phyloP scores from a whole-genome alignment of 2,113 vertebrate species.

The Grus americana region DNA sequence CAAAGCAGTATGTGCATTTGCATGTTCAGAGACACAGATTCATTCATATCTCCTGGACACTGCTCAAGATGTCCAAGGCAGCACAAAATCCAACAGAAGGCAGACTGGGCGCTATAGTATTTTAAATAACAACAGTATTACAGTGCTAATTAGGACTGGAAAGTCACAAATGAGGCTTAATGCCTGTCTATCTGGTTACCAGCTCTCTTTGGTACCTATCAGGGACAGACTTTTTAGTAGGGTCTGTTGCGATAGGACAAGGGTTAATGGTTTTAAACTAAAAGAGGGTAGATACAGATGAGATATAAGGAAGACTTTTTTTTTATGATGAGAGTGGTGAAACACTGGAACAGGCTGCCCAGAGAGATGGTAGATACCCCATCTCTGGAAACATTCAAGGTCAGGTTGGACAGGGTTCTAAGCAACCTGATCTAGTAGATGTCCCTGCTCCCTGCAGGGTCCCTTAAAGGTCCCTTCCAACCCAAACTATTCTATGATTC shows the following conservation, averaged over 20 bases:
- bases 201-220: background rate
- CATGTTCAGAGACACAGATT: background rate
- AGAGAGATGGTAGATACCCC: background rate
- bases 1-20: fast-evolving
- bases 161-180: background rate
- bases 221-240: background rate
- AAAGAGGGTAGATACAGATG: background rate
- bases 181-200: background rate
- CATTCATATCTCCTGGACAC: background rate
- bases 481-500: too few species aligned
- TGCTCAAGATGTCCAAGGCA: background rate
- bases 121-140: background rate
- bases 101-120: background rate
- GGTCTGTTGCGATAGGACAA: background rate
- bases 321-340: background rate
- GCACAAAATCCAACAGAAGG: background rate
- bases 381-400: background rate
- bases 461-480: background rate
- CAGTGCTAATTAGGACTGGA: background rate
- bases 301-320: background rate
- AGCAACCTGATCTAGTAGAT: background rate
- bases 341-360: background rate
- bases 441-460: background rate
- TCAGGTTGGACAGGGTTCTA: background rate
- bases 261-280: background rate